Conservation (phyloP, 2,113 vertebrate species). For the Melierax canorus region DNA sequence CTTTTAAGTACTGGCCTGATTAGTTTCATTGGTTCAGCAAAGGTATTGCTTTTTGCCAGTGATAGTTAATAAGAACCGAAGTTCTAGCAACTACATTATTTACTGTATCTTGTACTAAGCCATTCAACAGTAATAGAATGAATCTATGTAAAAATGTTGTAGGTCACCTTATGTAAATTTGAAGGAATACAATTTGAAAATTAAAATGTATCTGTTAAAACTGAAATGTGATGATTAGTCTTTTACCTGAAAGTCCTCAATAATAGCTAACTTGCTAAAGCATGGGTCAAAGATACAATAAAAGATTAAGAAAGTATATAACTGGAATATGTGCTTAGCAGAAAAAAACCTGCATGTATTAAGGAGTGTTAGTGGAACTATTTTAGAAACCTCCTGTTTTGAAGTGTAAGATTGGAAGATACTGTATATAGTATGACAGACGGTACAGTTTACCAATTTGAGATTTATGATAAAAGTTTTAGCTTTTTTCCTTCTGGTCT, state of each 20-base stretch:
- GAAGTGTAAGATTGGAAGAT: neutral
- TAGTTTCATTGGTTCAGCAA: neutral
- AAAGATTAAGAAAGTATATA: neutral
- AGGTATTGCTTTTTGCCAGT: neutral
- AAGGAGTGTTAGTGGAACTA: neutral
- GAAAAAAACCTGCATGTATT: fast-evolving
- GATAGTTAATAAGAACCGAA: neutral
- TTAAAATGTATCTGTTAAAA: neutral
- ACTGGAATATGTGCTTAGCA: neutral
- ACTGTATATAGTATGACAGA: neutral
- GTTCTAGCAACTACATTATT: neutral
- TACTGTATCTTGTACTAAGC: neutral
- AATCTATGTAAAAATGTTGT: neutral
- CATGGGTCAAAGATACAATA: neutral
- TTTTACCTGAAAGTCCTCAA: neutral
- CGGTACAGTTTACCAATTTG: neutral
- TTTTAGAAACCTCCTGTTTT: neutral
- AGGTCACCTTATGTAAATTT: neutral
- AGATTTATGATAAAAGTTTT: neutral
- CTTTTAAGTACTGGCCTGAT: neutral
- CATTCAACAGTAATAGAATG: neutral
- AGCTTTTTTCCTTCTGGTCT: neutral
- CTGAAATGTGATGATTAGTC: neutral
- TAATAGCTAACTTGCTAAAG: neutral
- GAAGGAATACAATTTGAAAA: neutral